Evolutionary conservation across 2,113 vertebrate genomes (phyloP).

Genomic region (Galeopterus variegatus): DNA sequence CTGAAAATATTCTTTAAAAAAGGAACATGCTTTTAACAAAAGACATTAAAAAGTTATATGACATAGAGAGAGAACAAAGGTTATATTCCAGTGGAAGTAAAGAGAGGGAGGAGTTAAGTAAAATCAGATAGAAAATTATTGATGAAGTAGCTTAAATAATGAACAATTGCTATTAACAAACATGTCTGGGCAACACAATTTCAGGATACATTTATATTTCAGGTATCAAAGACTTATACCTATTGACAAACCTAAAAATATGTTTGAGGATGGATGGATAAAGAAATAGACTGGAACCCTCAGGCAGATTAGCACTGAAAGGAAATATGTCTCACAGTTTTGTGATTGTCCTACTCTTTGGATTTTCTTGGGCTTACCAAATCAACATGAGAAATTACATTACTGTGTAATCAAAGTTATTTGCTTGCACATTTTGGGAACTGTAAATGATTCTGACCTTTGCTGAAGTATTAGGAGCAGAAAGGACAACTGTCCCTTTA

Average conservation of each 20-base stretch:
- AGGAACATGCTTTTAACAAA: not conserved
- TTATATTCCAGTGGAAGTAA: not conserved
- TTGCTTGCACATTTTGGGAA: conserved; percentile 8
- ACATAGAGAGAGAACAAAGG: not conserved
- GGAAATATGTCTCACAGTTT: not conserved
- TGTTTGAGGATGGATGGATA: not conserved
- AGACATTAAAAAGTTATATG: not conserved
- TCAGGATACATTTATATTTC: not conserved
- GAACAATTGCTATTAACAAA: conserved; percentile 36
- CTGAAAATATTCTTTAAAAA: not conserved
- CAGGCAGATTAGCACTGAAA: not conserved
- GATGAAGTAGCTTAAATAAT: conserved; percentile 7
- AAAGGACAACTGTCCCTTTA: conserved; percentile 74
- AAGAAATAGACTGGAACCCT: not conserved
- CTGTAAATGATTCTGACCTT: conserved; percentile 63
- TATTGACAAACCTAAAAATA: not conserved
- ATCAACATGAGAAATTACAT: not conserved
- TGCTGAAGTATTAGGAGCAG: conserved; percentile 44
- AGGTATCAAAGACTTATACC: not conserved
- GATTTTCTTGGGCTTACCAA: conserved; percentile 23
- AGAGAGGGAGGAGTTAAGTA: not conserved
- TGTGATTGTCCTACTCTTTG: not conserved
- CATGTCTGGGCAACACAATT: not conserved
- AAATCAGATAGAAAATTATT: conserved; percentile 15
- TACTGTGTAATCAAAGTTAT: conserved; percentile 35